Percentiles rank a stretch among this genome's conserved stretches.
phyloP scores from a whole-genome alignment of 2,113 vertebrate genomes.

The Bos javanicus region DNA sequence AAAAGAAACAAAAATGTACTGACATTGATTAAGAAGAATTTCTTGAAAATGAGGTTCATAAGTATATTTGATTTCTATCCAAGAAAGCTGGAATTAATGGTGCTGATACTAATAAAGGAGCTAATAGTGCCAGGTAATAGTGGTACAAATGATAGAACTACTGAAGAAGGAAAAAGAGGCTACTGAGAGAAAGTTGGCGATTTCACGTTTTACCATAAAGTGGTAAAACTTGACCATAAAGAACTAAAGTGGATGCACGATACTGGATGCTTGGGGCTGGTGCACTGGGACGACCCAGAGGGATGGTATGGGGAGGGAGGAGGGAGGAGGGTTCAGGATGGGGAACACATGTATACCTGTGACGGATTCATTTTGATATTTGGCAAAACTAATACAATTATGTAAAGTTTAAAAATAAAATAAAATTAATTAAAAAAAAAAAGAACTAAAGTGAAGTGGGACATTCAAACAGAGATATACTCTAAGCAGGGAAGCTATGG shows the following conservation, averaged over 20 bases:
- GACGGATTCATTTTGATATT: too few relatives aligned
- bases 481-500: neutral
- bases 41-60: neutral
- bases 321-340: too few relatives aligned
- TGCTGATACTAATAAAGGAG: neutral
- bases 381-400: too few relatives aligned
- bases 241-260: too few relatives aligned
- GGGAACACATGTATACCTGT: too few relatives aligned
- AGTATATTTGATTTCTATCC: neutral
- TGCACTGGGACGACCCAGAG: too few relatives aligned
- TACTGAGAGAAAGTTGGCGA: neutral
- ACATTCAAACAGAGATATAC: neutral
- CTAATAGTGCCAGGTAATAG: neutral
- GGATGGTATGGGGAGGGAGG: too few relatives aligned
- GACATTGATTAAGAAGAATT: neutral
- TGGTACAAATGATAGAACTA: neutral
- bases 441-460: neutral
- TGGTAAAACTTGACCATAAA: neutral
- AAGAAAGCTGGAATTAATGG: neutral
- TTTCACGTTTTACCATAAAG: neutral
- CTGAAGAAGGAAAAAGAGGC: neutral
- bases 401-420: too few relatives aligned
- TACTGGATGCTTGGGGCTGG: too few relatives aligned
- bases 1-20: neutral
- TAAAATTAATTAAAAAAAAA: too few relatives aligned